phyloP scores from a whole-genome alignment of 1,140 invertebrate species.

The Cherax destructor region DNA sequence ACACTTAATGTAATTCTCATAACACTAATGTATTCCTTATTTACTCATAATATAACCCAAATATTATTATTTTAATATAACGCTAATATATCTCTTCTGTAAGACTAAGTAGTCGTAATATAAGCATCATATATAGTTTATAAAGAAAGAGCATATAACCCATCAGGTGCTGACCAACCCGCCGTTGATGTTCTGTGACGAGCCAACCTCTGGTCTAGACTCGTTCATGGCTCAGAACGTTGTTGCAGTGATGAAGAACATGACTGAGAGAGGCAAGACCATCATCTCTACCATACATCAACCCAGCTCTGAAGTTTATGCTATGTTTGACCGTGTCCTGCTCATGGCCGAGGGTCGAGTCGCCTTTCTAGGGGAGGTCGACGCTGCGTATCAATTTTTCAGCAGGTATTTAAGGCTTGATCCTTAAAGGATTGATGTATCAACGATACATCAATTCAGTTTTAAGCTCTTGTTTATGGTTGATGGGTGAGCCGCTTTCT shows the following conservation, averaged over 20 bases:
- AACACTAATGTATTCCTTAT: too few species aligned
- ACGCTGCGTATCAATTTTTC: slow-evolving; percentile 89
- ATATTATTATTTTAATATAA: not conserved
- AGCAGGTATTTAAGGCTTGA: slow-evolving; percentile 76
- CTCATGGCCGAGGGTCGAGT: slow-evolving; percentile 94
- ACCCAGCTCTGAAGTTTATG: slow-evolving; percentile 94
- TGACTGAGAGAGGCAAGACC: slow-evolving; percentile 83
- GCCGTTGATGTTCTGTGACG: slow-evolving; percentile 96
- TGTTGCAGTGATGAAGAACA: slow-evolving; percentile 83
- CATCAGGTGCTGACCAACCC: slow-evolving; percentile 93
- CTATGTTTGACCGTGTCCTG: slow-evolving; percentile 92
- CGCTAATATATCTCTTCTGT: not conserved
- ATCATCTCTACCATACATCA: slow-evolving; percentile 97
- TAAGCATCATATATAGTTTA: not conserved
- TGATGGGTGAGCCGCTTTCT: too few species aligned
- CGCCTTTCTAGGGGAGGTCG: slow-evolving; percentile 90
- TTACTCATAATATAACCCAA: too few species aligned
- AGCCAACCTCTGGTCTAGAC: slow-evolving; percentile 95
- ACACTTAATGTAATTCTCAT: too few species aligned
- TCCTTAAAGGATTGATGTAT: too few species aligned
- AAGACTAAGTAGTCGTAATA: not conserved
- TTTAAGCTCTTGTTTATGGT: too few species aligned
- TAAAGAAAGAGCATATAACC: slow-evolving; percentile 26
- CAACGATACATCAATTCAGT: too few species aligned
- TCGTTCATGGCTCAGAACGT: slow-evolving; percentile 95